Percentiles rank a stretch among this genome's conserved stretches.
Conservation (phyloP, 2,113 vertebrate species). For the Caretta caretta region DNA sequence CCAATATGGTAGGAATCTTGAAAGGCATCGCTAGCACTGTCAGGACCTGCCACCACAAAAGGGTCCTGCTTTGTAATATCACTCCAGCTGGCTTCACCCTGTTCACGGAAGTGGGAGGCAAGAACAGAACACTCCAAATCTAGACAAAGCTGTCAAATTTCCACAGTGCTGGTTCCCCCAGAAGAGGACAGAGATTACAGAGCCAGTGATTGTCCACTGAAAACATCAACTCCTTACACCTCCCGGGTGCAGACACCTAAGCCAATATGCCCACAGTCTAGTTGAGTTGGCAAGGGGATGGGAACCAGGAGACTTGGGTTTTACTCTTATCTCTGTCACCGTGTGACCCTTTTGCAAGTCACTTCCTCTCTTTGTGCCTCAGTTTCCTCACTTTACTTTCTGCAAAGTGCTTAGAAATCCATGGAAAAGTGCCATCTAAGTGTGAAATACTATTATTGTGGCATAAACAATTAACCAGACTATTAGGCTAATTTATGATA, state of each 20-base stretch:
- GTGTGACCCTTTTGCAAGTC: background rate
- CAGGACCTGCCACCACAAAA: background rate
- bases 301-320: background rate
- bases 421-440: background rate
- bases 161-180: background rate
- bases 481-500: too few species aligned
- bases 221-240: background rate
- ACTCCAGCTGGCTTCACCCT: conserved; percentile 40
- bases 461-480: background rate
- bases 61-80: conserved; percentile 7
- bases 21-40: background rate
- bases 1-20: background rate
- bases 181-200: background rate
- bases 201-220: background rate
- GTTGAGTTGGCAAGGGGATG: background rate
- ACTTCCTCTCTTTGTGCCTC: background rate
- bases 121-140: background rate
- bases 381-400: background rate
- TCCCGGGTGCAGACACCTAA: background rate
- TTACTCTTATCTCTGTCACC: background rate
- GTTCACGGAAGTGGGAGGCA: background rate
- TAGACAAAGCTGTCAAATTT: conserved; percentile 17
- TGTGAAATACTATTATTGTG: background rate
- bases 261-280: background rate
- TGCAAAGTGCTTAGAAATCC: background rate